Base-by-base conservation (phyloP, 2,888 invertebrate species). In the Platycheirus rosarum region DNA sequence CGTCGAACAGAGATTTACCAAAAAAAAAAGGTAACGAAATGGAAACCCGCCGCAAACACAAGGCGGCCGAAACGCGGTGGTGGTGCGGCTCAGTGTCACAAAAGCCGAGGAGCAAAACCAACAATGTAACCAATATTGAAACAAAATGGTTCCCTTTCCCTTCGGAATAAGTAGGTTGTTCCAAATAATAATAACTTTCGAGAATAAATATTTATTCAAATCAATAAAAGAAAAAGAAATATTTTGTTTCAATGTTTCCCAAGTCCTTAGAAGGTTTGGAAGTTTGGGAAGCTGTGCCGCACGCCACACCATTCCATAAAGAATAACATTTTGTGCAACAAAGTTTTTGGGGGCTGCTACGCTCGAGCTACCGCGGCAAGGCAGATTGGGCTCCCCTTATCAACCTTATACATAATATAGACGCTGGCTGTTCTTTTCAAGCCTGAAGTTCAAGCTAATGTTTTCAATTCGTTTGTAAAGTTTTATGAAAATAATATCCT, bases 191-290 rank as follows among this genome's bases (percentile, higher is more conserved):
- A 80, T 80, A 80, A 80, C 75, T 74, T 57, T 57, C 46, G 63
- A 80, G 35, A 62, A 65, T 70, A 80, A 80, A 80, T 65, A 80
- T 80, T 80, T 80, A 66, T 55, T 75, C 40, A 80, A 80, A 80
- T 80, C 80, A 75, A 80, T 80, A 70, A 29, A 29, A 14, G n/a
- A 26, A 20, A 7, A 55, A 16, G 29, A n/a, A n/a, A n/a, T 32
- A 51, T 32, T 40, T 40, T 40, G 57, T 57, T 57, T 60, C 26
- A 60, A 60, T 44, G 60, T 42, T 42, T 42, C 42, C 16, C 42
- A 60, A 60, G 57, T 42, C 42, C 26, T 6, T n/a, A 14, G 11
- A 18, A 51, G 32, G 51, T 16, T 14, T 29, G 23, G 51, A 37
- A 55, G 37, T 26, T 60, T 26, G 26, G 23, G 40, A 60, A 37